Conservation (phyloP, 2,797 vertebrate species). For the Knipowitschia caucasica region DNA sequence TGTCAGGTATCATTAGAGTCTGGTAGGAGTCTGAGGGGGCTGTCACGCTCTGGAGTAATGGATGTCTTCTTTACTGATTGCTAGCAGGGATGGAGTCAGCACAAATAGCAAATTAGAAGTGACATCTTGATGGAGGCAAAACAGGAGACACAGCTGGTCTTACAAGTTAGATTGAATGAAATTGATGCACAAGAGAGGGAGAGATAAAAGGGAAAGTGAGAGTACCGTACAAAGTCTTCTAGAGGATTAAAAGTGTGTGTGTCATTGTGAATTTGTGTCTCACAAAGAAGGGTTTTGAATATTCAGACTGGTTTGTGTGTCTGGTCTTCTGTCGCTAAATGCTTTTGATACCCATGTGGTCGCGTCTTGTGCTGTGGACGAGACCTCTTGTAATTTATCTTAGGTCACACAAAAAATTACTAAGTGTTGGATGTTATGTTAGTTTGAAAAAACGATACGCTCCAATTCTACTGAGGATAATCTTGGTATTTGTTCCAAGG, state of each 20-base stretch:
- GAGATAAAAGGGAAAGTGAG: conserved; percentile 17
- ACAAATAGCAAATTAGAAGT: conserved; percentile 77
- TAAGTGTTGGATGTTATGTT: conserved; percentile 7
- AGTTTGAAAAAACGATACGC: background rate
- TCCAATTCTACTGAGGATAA: background rate
- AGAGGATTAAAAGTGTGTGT: background rate
- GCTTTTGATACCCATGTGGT: conserved; percentile 10
- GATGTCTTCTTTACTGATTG: conserved; percentile 77
- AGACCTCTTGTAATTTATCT: conserved; percentile 1
- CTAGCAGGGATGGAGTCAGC: conserved; percentile 77
- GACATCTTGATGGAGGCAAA: conserved; percentile 69
- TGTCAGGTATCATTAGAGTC: conserved; percentile 75
- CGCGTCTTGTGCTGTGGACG: background rate
- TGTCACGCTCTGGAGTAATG: conserved; percentile 70
- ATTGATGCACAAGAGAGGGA: conserved; percentile 21
- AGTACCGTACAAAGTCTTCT: conserved; percentile 10
- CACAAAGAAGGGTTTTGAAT: conserved; percentile 15
- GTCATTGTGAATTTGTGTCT: conserved; percentile 21
- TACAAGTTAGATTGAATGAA: conserved; percentile 42
- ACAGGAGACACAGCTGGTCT: conserved; percentile 61
- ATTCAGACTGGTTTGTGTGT: conserved; percentile 1
- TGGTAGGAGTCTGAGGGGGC: conserved; percentile 59
- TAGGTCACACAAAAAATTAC: background rate
- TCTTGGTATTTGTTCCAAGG: background rate
- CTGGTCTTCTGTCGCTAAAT: background rate